phyloP scores from a whole-genome alignment of 2,888 invertebrate species.

The Ecdyonurus torrentis region DNA sequence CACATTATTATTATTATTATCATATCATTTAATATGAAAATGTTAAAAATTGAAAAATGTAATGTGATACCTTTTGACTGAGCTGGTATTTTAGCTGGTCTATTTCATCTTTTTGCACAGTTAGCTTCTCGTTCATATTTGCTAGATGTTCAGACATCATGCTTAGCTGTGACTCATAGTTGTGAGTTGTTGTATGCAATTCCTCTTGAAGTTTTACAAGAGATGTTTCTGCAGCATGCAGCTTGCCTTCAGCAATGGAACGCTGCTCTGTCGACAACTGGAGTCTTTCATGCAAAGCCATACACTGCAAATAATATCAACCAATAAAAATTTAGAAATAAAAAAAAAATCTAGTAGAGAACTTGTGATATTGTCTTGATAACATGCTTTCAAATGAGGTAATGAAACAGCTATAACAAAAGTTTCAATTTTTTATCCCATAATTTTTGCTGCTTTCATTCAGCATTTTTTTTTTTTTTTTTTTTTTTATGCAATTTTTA shows the following conservation, averaged over 20 bases:
- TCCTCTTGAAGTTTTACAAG: slow-evolving; percentile 45
- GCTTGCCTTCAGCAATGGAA: slow-evolving; percentile 31
- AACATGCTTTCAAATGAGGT: too few relatives aligned
- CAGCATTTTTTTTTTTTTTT: too few relatives aligned
- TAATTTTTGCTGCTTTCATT: too few relatives aligned
- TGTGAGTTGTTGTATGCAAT: slow-evolving; percentile 38
- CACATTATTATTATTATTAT: too few relatives aligned
- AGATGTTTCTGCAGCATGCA: slow-evolving; percentile 29
- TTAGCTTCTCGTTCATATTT: slow-evolving; percentile 68
- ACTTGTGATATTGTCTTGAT: too few relatives aligned
- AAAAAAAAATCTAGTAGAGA: too few relatives aligned
- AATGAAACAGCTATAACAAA: too few relatives aligned
- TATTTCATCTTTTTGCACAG: slow-evolving; percentile 63
- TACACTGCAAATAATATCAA: slow-evolving; percentile 28
- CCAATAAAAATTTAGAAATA: too few relatives aligned
- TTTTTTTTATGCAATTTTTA: too few relatives aligned
- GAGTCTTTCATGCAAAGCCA: slow-evolving; percentile 35
- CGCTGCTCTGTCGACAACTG: slow-evolving; percentile 36
- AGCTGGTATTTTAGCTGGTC: slow-evolving; percentile 47
- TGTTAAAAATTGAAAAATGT: too few relatives aligned
- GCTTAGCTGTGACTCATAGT: slow-evolving; percentile 53
- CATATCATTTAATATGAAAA: too few relatives aligned
- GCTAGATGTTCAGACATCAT: slow-evolving; percentile 65
- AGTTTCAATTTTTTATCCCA: too few relatives aligned
- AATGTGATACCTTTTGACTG: slow-evolving; percentile 20